A percentile compares a stretch with the other conserved stretches of the same genome.
Evolutionary conservation across 1,140 invertebrate genomes (phyloP).

Genomic region (Zaprionus nigranus): DNA sequence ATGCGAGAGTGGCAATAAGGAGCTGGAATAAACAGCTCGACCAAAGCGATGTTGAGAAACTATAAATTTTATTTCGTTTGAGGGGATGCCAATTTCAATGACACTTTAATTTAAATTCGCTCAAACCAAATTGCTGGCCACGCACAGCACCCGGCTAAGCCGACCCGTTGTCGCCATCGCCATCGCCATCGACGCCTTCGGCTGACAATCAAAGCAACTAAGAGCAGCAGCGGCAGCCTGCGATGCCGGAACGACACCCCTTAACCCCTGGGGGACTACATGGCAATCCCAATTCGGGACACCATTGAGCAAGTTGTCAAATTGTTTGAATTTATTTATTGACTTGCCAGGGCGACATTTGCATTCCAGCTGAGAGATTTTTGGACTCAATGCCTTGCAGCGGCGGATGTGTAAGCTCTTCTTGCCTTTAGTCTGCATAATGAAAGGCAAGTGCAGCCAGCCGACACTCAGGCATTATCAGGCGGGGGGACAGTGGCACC

Average conservation of each 20-base stretch:
- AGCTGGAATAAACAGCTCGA: slow-evolving; percentile 45
- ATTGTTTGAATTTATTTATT: slow-evolving; percentile 83
- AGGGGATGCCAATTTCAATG: slow-evolving; percentile 79
- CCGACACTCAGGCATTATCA: slow-evolving; percentile 18
- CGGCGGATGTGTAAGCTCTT: slow-evolving; percentile 63
- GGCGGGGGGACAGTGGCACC: slow-evolving; percentile 44
- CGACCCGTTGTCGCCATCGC: neutral
- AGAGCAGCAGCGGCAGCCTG: slow-evolving; percentile 22
- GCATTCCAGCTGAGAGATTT: slow-evolving; percentile 74
- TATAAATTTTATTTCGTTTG: slow-evolving; percentile 82
- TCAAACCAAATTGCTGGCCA: slow-evolving; percentile 80
- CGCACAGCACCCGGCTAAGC: slow-evolving; percentile 43
- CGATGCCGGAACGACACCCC: neutral
- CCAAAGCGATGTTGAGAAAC: slow-evolving; percentile 58
- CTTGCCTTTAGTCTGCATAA: slow-evolving; percentile 53
- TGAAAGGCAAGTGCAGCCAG: slow-evolving; percentile 59
- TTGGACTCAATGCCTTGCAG: slow-evolving; percentile 65
- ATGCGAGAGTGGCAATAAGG: slow-evolving; percentile 31
- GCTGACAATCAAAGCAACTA: slow-evolving; percentile 64
- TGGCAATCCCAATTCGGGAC: slow-evolving; percentile 47
- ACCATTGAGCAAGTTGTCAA: slow-evolving; percentile 80
- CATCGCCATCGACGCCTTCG: slow-evolving; percentile 14
- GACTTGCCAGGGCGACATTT: slow-evolving; percentile 72
- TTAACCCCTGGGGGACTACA: neutral
- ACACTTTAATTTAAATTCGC: slow-evolving; percentile 83